Evolutionary conservation across 2,797 vertebrate species (phyloP).

Genomic region (Mareca strepera): DNA sequence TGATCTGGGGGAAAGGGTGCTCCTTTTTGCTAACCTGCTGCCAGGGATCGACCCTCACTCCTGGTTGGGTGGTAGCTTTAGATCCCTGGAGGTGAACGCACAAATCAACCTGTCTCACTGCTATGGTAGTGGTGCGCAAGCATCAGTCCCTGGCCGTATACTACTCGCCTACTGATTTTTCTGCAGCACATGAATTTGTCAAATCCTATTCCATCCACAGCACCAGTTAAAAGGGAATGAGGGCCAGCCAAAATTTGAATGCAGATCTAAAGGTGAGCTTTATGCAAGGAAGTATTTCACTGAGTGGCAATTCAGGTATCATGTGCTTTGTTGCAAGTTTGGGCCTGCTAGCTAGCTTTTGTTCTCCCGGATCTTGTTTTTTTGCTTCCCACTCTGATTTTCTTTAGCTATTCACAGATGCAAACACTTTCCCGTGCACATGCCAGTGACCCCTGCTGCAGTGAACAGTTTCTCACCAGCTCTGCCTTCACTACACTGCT

Average conservation of each 20-base stretch:
- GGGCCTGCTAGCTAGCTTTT: background rate
- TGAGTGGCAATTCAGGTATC: background rate
- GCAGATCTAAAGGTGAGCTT: background rate
- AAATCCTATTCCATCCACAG: background rate
- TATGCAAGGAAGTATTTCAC: background rate
- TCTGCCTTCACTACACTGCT: background rate
- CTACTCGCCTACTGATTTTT: background rate
- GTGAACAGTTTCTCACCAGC: background rate
- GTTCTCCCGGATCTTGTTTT: background rate
- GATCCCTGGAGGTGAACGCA: background rate
- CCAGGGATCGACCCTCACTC: background rate
- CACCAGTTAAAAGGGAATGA: background rate
- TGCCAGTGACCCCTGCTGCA: background rate
- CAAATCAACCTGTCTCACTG: background rate
- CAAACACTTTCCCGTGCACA: background rate
- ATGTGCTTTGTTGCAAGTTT: background rate
- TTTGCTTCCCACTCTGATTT: background rate
- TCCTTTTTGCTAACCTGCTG: background rate
- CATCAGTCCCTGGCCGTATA: background rate
- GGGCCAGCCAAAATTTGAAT: background rate
- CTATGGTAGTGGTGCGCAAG: background rate
- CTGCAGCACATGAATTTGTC: background rate
- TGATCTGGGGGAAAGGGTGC: background rate
- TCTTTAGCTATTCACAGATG: background rate
- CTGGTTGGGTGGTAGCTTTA: background rate